Conservation (phyloP, 2,113 vertebrate genomes). For the Catharus bicknelli region DNA sequence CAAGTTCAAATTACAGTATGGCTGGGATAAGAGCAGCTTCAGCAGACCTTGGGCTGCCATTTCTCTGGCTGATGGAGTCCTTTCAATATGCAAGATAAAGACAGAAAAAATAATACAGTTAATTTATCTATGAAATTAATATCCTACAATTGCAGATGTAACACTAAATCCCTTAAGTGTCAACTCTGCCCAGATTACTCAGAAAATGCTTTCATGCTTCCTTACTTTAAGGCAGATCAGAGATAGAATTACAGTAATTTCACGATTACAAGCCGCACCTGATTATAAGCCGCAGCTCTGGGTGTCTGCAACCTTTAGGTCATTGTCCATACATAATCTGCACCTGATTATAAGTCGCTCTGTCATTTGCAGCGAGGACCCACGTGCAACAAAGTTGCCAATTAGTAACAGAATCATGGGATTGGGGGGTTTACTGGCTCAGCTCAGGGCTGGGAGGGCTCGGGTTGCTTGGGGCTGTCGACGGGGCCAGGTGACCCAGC, state of each 20-base stretch:
- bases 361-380: too few relatives aligned
- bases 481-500: too few relatives aligned
- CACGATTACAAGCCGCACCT: too few relatives aligned
- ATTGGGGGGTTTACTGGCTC: too few relatives aligned
- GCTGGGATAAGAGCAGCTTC: constrained; percentile 90
- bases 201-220: constrained; percentile 79
- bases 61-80: constrained; percentile 77
- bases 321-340: too few relatives aligned
- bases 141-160: constrained; percentile 76
- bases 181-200: constrained; percentile 79
- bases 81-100: constrained; percentile 81
- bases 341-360: too few relatives aligned
- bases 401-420: too few relatives aligned
- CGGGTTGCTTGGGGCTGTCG: too few relatives aligned
- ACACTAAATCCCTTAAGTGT: constrained; percentile 78
- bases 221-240: constrained; percentile 81
- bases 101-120: constrained; percentile 70
- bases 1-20: constrained; percentile 83
- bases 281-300: too few relatives aligned
- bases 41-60: constrained; percentile 81
- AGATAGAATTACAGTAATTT: constrained; percentile 79
- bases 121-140: constrained; percentile 79
- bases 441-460: too few relatives aligned
- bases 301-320: too few relatives aligned
- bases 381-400: too few relatives aligned